Percentiles rank a stretch among this genome's conserved stretches.
These are phyloP conservation scores for Alligator mississippiensis DNA, from an alignment of 2,113 vertebrate genomes.

Conservation along the genomic window DNA sequence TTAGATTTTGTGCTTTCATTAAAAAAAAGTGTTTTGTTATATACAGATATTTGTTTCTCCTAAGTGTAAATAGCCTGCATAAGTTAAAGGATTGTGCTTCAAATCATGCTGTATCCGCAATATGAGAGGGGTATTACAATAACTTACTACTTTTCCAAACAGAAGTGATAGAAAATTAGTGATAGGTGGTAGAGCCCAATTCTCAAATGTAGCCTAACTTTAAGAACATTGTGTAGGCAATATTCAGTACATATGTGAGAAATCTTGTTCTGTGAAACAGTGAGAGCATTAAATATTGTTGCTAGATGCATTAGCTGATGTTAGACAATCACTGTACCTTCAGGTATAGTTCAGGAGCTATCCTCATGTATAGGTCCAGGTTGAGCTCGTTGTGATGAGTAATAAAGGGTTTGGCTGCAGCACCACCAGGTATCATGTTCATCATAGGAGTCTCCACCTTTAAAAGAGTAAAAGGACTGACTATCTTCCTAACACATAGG, in stretches of 20 bases:
- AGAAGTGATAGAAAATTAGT: not conserved
- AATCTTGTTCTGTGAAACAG: not conserved
- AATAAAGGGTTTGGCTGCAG: slow-evolving; percentile 78
- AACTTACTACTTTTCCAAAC: not conserved
- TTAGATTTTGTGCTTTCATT: not conserved
- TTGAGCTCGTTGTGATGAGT: slow-evolving; percentile 79
- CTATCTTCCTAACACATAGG: not conserved
- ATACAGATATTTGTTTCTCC: not conserved
- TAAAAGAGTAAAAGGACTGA: not conserved
- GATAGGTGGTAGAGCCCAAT: not conserved
- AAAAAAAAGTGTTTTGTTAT: not conserved
- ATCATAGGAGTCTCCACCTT: slow-evolving; percentile 81
- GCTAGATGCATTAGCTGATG: rapidly evolving
- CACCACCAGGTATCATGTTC: slow-evolving; percentile 78
- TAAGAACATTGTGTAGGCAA: rapidly evolving
- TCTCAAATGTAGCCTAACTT: not conserved
- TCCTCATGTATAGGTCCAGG: slow-evolving; percentile 76
- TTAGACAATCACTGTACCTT: slow-evolving; percentile 60
- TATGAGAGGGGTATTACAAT: rapidly evolving
- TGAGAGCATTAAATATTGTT: not conserved
- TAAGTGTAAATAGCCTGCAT: not conserved
- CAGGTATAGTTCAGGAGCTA: slow-evolving; percentile 80
- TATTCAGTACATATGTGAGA: not conserved
- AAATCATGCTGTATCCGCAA: rapidly evolving
- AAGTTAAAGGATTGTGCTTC: not conserved